Base-by-base conservation (phyloP, 2,113 vertebrate genomes). In the Lophura nycthemera region DNA sequence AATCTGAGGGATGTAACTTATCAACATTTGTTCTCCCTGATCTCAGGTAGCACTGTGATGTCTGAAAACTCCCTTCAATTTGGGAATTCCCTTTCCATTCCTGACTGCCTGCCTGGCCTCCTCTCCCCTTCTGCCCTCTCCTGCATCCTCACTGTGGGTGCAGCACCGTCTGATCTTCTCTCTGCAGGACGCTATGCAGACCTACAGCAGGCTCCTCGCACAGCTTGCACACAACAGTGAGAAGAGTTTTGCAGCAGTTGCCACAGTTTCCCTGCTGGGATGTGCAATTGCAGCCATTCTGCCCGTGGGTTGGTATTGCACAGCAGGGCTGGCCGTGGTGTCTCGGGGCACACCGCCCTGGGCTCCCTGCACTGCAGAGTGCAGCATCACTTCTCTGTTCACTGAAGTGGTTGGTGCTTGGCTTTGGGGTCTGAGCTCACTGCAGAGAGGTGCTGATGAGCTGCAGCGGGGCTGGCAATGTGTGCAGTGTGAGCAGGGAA, bases 191-290 rank as follows among this genome's bases (percentile, higher is more conserved):
- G 47, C 48, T 80, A 54, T 5, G 0, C 88, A 88, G 81, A 56
- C 83, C 88, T 83, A 20, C 67, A 83, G 24, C 36, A 0, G 16
- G 54, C 27, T 52, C 81, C 60, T 87, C 76, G 72, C 78, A 77
- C 25, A 78, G 72, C 72, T 73, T 40, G 65, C 18, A 4, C 54
- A 70, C 42, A 73, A 83, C 85, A 92, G 73, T 11, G 6, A 57
- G 47, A 88, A 75, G 87, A 29, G 86, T 88, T 85, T 88, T 19
- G 85, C 18, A 30, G 60, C 90, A 29, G 86, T 86, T 94, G 95
- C 78, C 78, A 42, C 78, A 78, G 78, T 78, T 94, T 63, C 84
- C 69, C 87, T 61, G 74, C 85, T 77, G 85, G 72, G 82, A 81
- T 59, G 7, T 13, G 57, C n/a, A 34, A 40, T 36, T 66, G 9